A percentile compares a stretch with the other conserved stretches of the same genome.
Conservation (phyloP, 2,113 vertebrate species). For the Odocoileus virginianus region DNA sequence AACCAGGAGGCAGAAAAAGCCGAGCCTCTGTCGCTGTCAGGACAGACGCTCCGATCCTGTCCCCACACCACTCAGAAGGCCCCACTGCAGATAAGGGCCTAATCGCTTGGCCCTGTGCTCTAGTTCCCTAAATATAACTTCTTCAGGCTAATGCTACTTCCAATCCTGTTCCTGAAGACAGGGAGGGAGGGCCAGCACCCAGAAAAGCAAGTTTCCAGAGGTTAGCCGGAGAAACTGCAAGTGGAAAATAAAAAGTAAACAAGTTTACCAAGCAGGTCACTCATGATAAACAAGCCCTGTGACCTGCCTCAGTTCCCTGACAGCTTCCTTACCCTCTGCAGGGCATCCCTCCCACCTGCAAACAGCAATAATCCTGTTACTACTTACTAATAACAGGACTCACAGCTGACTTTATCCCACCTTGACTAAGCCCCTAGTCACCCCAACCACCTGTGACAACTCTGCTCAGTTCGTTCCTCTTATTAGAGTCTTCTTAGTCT, state of each 20-base stretch:
- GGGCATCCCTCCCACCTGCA: conserved; percentile 16
- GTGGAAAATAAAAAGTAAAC: not conserved
- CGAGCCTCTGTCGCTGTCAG: not conserved
- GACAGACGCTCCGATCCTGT: not conserved
- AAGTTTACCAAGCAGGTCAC: not conserved
- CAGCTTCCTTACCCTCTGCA: conserved; percentile 20
- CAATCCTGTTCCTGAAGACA: conserved; percentile 46
- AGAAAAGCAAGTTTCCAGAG: conserved; percentile 31
- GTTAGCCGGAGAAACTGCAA: not conserved
- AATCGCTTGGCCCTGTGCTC: conserved; percentile 70
- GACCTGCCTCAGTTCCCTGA: not conserved
- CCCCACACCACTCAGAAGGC: conserved; percentile 4
- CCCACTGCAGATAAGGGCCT: conserved; percentile 59
- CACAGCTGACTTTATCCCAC: conserved; percentile 69
- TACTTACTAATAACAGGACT: conserved; percentile 65
- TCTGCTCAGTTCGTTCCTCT: not conserved
- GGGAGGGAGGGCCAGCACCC: not conserved
- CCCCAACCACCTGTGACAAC: conserved; percentile 55
- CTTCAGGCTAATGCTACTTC: conserved; percentile 54
- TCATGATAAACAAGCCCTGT: not conserved
- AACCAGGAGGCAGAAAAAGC: conserved; percentile 26
- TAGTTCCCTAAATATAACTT: conserved; percentile 77
- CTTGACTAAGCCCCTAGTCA: conserved; percentile 74
- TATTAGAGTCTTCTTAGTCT: not conserved
- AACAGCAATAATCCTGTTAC: conserved; percentile 74